Base-by-base conservation (phyloP, 2,113 vertebrate genomes). In the Pelvicachromis taeniatus region DNA sequence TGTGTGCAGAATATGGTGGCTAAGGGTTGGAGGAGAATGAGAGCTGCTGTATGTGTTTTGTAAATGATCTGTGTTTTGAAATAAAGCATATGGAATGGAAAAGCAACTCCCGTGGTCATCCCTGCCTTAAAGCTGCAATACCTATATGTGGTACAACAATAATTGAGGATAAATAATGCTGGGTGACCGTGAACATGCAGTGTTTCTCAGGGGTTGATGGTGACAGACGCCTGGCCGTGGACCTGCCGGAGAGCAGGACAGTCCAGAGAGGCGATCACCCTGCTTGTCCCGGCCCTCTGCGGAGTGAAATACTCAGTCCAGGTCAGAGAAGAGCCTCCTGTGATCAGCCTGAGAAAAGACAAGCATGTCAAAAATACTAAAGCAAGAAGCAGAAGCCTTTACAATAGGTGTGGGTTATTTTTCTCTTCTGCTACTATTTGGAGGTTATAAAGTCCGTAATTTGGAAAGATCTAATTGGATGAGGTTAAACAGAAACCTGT, bases 231-330 rank as follows among this genome's bases (percentile, higher is more conserved):
- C 93, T 97, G 96, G 7, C 98, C 98, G 1, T 95, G 95, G 61
- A 99, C 97, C 42, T 99, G 97, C 83, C 97, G 95, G 92, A 99
- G 94, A 81, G 96, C 92, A 31, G 97, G 84, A 77, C 96, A 97
- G 92, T 96, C 97, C 91, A 99, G 93, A 61, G 96, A 97, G 85
- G 97, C 97, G 26, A 99, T 96, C 93, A 99, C 59, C 90, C 96
- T 97, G 87, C 96, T 96, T 19, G 23, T 82, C 1, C 98, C 98
- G 0, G 94, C 42, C 38, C 94, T 91, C 68, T 91, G 94, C 1
- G 96, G 98, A 45, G 31, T 89, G 79, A 95, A 97, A 12, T 78
- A 86, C 92, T 97, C 95, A 9, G 96, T 95, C 97, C 97, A 98
- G 29, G 52, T 95, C 91, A 99, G 91, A 3, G 97, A 95, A 53